Base-by-base conservation (phyloP, 1,140 invertebrate species). In the Drosophila carrolli region DNA sequence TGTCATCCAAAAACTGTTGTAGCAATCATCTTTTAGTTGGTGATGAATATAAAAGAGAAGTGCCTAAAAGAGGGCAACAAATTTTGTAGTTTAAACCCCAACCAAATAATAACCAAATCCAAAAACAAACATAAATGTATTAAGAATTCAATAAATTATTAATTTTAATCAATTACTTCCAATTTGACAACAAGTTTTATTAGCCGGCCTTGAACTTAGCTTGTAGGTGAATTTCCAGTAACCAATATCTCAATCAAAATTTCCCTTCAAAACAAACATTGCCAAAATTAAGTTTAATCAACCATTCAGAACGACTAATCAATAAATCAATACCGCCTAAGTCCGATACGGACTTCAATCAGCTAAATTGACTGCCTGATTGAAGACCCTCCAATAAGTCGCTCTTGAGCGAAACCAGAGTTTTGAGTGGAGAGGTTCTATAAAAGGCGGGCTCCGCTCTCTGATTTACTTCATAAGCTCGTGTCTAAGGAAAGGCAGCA, bases 331-430 rank as follows among this genome's bases (percentile, higher is more conserved):
- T 46, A 75, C 59, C 59, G 68, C 48, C 44, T 27, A 50, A 81
- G 55, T 54, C 54, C 61, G 61, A 55, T 59, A 59, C 50, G 29
- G 5, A 23, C 71, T 62, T 60, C 66, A 70, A 77, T 71, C 53
- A 5, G 76, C 83, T 59, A 76, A 93, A 65, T 93, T 75, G 29
- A 76, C 90, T 19, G 65, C 7, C 40, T 59, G 65, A 73, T 60
- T 74, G 56, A 72, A 59, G 54, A 59, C 47, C 35, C 63, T n/a
- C 38, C 29, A 27, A 14, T 48, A 58, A 50, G 59, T 43, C 57
- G 40, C 37, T 46, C 14, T 14, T 59, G 59, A 57, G 41, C 40
- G 23, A 19, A 48, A 41, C 19, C 35, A 41, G 35, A 14, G 58
- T 40, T 75, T 58, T 29, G 47, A 58, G 46, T 48, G 61, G 16